Base-by-base conservation (phyloP, 2,797 vertebrate genomes). In the Acropternis orthonyx region DNA sequence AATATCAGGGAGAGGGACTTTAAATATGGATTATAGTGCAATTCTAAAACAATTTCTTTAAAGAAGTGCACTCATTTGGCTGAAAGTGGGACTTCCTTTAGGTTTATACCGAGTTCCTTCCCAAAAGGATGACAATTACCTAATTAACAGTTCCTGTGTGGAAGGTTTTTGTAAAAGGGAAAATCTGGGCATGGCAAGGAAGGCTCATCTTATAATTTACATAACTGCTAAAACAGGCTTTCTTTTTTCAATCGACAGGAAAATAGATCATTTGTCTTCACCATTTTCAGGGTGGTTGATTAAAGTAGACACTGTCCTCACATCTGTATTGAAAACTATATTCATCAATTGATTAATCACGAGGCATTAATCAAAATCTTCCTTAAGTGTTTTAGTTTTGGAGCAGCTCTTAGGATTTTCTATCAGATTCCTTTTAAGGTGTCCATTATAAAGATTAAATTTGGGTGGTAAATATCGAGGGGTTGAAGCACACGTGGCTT, bases 341-440 rank as follows among this genome's bases (percentile, higher is more conserved):
- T 99, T 99, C 99, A 99, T 99, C 99, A 99, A 99, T 98, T 99
- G 99, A 99, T 99, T 99, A 99, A 99, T 99, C 98, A 98, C 91
- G 94, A 97, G 97, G 98, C 99, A 99, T 99, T 99, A 99, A 98
- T 99, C 98, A 98, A 97, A 98, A 98, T 98, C 98, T 96, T 98
- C 97, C 97, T 96, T 98, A 98, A 98, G 98, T 98, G 98, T 98
- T 99, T 99, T 97, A 98, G 97, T 98, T 98, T 98, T 97, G 98
- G 98, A 98, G 97, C 97, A 96, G 98, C 98, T 97, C 98, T 98
- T 97, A 97, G 96, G 97, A 97, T 98, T 98, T 98, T 97, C 98
- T 98, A 97, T 98, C 98, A 98, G 98, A 98, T 98, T 98, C 98
- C 98, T 98, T 97, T 98, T 98, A 98, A 98, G 98, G 97, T 97